Base-by-base conservation (phyloP, 2,797 vertebrate species). In the Alcedo atthis region DNA sequence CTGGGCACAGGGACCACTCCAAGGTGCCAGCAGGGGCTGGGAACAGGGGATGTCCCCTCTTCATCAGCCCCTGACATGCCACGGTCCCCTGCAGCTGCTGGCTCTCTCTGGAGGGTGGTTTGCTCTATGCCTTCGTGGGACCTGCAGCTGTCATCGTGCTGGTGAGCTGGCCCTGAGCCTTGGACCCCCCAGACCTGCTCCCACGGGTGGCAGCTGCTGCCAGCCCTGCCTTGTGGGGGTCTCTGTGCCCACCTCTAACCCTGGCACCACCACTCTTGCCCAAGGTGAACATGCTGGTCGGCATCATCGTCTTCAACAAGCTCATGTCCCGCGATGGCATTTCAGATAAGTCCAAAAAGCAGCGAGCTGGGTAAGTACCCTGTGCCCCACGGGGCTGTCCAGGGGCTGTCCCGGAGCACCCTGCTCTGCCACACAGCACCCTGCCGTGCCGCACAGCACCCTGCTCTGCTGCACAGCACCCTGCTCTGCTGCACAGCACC, bases 261-360 rank as follows among this genome's bases (percentile, higher is more conserved):
- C 37, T 5, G 1, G 3, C 25, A 33, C 88, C 28, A 28, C 88
- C 25, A 5, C 80, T 59, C 83, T 81, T 2, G 1, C 92, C 74
- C n/a, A 95, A 99, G 99, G 99, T 99, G 95, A 99, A 99, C 96
- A 99, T 99, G 99, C 98, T 99, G 74, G 99, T 99, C 9, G 99
- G 99, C 80, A 99, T 99, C 66, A 99, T 99, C 71, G 99, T 99
- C 81, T 99, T 99, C 97, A 99, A 99, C 98, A 99, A 99, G 97
- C 99, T 99, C 94, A 99, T 99, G 99, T 98, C 99, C 83, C 98
- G 99, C 8, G 99, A 99, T 3, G 99, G 99, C 95, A 99, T 99
- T 97, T 99, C 99, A 46, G 99, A 99, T 98, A 99, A 99, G 96
- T 99, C 99, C 87, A 99, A 99, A 98, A 99, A 99, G 98, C 99